phyloP scores from a whole-genome alignment of 2,113 vertebrate species.

The Callocephalon fimbriatum region DNA sequence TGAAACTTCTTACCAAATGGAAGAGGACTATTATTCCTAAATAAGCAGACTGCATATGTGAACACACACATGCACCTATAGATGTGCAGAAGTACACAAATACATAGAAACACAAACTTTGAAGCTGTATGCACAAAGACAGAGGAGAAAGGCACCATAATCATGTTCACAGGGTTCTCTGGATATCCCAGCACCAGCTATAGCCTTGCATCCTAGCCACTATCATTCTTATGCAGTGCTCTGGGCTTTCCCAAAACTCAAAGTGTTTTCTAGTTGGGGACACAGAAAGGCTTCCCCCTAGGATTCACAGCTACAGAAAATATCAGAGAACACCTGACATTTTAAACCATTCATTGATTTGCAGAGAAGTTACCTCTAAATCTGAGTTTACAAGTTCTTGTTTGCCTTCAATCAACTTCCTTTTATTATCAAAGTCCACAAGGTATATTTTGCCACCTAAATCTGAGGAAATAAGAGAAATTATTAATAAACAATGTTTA shows the following conservation, averaged over 20 bases:
- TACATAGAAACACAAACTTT: neutral
- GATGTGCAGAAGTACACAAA: neutral
- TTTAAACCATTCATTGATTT: neutral
- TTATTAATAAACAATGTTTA: neutral
- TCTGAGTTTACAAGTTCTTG: conserved; percentile 41
- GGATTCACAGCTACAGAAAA: neutral
- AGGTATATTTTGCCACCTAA: conserved; percentile 54
- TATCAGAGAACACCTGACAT: neutral
- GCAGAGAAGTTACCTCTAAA: conserved; percentile 63
- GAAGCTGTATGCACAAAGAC: neutral
- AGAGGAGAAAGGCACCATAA: neutral
- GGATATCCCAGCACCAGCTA: neutral
- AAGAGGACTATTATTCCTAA: neutral
- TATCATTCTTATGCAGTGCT: neutral
- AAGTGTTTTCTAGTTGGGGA: neutral
- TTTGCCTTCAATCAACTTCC: neutral
- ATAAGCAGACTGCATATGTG: neutral
- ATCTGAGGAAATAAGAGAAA: conserved; percentile 63
- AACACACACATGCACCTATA: fast-evolving
- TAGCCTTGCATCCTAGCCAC: neutral
- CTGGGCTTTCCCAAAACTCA: neutral
- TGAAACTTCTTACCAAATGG: neutral
- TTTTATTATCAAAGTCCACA: conserved; percentile 74
- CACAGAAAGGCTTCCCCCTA: neutral
- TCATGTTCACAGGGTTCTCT: too few relatives aligned